Percentiles rank a stretch among this genome's conserved stretches.
These are phyloP conservation scores for Mesocentrotus franciscanus DNA, from an alignment of 53 echinoderm and acorn worm species.

Conservation along the genomic window DNA sequence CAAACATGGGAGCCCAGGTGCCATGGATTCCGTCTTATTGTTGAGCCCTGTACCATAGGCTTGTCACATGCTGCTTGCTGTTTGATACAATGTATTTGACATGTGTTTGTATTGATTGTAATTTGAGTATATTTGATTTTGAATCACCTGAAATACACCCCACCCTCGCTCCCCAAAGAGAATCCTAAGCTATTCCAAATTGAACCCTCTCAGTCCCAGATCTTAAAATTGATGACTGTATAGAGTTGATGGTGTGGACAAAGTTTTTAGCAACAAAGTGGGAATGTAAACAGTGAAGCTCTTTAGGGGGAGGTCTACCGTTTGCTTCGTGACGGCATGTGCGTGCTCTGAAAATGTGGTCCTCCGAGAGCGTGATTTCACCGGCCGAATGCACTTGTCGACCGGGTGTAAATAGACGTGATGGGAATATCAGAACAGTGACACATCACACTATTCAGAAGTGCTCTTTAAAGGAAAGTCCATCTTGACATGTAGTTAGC, in stretches of 20 bases:
- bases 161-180: neutral
- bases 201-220: neutral
- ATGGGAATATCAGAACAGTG: slow-evolving; percentile 23
- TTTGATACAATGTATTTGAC: neutral
- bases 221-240: neutral
- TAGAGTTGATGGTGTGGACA: neutral
- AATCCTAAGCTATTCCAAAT: neutral
- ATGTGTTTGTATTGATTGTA: neutral
- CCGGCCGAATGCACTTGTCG: neutral
- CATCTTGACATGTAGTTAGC: neutral
- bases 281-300: neutral
- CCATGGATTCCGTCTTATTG: no score
- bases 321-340: neutral
- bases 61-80: neutral
- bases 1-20: no score
- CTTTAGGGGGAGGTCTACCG: neutral
- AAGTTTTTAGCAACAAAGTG: neutral
- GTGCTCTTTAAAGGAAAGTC: neutral
- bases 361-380: neutral
- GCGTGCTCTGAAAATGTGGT: neutral
- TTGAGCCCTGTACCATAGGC: no score
- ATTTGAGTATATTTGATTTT: neutral
- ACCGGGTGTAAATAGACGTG: slow-evolving; percentile 14
- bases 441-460: slow-evolving; percentile 26
- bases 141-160: neutral